Evolutionary conservation across 2,797 vertebrate species (phyloP), one percentile per base, ranked within the genome.

Genomic region (Champsocephalus gunnari): DNA sequence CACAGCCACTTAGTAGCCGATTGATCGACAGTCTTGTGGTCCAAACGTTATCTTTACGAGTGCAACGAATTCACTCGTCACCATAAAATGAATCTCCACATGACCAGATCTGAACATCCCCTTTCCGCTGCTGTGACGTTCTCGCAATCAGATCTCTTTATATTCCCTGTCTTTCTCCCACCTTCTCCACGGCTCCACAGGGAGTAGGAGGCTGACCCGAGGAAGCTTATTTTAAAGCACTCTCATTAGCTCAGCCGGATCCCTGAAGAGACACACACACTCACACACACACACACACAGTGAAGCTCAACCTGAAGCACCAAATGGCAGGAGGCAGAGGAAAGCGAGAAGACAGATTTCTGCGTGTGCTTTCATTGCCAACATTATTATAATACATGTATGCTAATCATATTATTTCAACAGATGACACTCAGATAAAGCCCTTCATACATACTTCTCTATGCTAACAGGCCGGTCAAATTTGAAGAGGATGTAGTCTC

Each of bases 391-490:
- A 12, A 24, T 28, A n/a, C 4, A 12, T 17, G 8, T 3, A 6
- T 17, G 3, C 38, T 49, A 16, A 9, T 1, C 7, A 5, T 12
- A 43, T 43, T 6, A 47, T 60, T 5, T 56, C 10, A 28, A 62
- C 17, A 34, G 7, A 21, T 53, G 14, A 47, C 16, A 44, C 16
- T 58, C 12, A 51, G 5, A 50, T 45, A 43, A 61, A 57, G 11
- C 21, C 7, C 4, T 44, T 51, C 1, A 41, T 16, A 88, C 94
- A 77, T 89, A 99, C 98, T 96, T 96, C 92, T 99, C 97, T 86
- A 99, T 96, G 89, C 95, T 96, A 86, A 99, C 94, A 56, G 98
- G 97, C 70, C 97, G 96, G 93, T 99, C 98, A 83, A 99, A 99
- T 90, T 97, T 99, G 87, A 99, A 97, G 47, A 99, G 94, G 84